A percentile compares a stretch with the other conserved stretches of the same genome.
phyloP scores from a whole-genome alignment of 2,888 invertebrate genomes.

The Rhingia campestris region DNA sequence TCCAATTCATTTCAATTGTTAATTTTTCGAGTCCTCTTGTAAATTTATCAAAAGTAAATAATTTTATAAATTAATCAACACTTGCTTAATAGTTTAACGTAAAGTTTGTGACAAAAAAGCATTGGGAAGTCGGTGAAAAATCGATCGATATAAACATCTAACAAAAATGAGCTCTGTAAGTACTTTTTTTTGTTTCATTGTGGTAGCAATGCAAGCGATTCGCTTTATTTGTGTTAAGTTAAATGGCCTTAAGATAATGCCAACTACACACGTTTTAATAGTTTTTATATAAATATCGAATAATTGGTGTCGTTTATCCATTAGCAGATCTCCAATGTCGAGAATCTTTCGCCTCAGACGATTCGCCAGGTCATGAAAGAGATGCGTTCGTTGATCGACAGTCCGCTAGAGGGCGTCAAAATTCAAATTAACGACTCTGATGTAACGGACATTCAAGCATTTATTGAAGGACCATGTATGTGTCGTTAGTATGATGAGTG shows the following conservation, averaged over 20 bases:
- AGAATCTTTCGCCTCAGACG: slow-evolving; percentile 97
- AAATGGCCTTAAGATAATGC: slow-evolving; percentile 36
- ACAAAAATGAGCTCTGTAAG: slow-evolving; percentile 71
- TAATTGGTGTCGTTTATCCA: background rate
- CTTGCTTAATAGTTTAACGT: slow-evolving; percentile 31
- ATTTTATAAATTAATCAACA: slow-evolving; percentile 30
- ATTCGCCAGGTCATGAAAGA: slow-evolving; percentile 94
- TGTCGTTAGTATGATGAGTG: background rate
- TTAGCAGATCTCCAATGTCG: slow-evolving; percentile 92
- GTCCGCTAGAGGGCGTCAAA: slow-evolving; percentile 95
- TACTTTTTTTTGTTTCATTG: slow-evolving; percentile 19
- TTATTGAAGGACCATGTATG: slow-evolving; percentile 93
- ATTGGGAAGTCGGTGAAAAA: slow-evolving; percentile 45
- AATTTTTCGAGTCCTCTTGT: slow-evolving; percentile 54
- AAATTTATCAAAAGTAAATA: slow-evolving; percentile 24
- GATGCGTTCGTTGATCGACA: slow-evolving; percentile 90
- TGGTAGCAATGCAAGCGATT: slow-evolving; percentile 28
- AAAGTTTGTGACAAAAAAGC: slow-evolving; percentile 33
- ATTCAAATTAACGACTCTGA: slow-evolving; percentile 95
- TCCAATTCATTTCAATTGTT: slow-evolving; percentile 62
- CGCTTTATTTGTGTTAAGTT: background rate
- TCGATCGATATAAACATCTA: slow-evolving; percentile 67
- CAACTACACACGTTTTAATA: background rate
- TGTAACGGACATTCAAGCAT: slow-evolving; percentile 95
- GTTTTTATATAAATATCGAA: background rate